Evolutionary conservation across 2,113 vertebrate genomes (phyloP).

Genomic region (Periophthalmus modestus): DNA sequence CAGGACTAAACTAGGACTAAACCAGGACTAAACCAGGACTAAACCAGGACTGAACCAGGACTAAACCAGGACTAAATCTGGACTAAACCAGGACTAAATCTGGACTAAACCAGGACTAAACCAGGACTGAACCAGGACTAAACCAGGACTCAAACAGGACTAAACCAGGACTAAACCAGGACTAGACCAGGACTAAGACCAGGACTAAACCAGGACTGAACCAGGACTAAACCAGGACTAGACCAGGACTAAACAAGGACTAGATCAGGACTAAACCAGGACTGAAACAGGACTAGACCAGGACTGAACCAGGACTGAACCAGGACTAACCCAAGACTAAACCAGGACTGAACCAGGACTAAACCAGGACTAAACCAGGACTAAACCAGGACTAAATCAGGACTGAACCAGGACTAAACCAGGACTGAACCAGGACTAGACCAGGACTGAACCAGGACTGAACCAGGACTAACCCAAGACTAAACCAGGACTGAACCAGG

Average conservation of each 20-base stretch:
- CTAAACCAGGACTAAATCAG: neutral
- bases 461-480: neutral
- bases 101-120: neutral
- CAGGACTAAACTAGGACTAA: neutral
- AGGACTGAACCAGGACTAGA: neutral
- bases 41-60: neutral
- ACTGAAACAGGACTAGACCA: neutral
- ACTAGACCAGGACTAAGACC: neutral
- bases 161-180: neutral
- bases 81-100: neutral
- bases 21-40: neutral
- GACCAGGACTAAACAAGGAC: neutral
- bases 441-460: neutral
- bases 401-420: neutral
- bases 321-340: neutral
- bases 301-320: too few relatives aligned
- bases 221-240: neutral
- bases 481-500: neutral
- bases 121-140: neutral
- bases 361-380: neutral
- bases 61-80: neutral
- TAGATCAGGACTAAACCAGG: neutral
- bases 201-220: neutral
- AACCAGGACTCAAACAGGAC: neutral
- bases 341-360: neutral